Conservation (phyloP, 2,113 vertebrate species). For the Smithornis capensis region DNA sequence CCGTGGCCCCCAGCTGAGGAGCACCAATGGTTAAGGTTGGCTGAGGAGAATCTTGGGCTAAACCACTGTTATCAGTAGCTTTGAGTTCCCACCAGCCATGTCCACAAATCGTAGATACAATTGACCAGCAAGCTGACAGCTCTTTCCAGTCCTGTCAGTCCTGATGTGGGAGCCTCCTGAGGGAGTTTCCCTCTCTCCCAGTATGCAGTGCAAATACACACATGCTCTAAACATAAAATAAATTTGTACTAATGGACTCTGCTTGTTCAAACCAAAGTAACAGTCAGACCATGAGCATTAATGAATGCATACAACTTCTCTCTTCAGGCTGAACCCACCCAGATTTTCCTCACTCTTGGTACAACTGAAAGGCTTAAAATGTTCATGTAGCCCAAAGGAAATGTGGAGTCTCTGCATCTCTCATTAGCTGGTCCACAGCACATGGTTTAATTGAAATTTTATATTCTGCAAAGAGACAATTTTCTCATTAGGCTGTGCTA, state of each 20-base stretch:
- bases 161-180: accelerated
- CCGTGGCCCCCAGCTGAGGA: neutral
- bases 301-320: neutral
- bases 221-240: neutral
- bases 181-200: neutral
- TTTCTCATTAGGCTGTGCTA: neutral
- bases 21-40: neutral
- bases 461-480: neutral
- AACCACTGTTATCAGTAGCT: neutral
- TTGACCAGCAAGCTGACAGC: neutral
- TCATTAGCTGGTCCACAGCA: neutral
- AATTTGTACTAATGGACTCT: neutral
- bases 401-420: neutral
- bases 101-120: neutral
- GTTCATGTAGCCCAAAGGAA: neutral
- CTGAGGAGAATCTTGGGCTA: neutral
- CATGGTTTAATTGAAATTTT: neutral
- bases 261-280: neutral
- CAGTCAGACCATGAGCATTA: neutral
- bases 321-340: neutral
- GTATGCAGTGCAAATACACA: neutral
- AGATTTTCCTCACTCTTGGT: neutral
- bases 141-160: neutral
- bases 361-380: neutral
- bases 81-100: neutral